Evolutionary conservation across 2,797 vertebrate species (phyloP), one percentile per base, ranked within the genome.

Genomic region (Ataeniobius toweri): DNA sequence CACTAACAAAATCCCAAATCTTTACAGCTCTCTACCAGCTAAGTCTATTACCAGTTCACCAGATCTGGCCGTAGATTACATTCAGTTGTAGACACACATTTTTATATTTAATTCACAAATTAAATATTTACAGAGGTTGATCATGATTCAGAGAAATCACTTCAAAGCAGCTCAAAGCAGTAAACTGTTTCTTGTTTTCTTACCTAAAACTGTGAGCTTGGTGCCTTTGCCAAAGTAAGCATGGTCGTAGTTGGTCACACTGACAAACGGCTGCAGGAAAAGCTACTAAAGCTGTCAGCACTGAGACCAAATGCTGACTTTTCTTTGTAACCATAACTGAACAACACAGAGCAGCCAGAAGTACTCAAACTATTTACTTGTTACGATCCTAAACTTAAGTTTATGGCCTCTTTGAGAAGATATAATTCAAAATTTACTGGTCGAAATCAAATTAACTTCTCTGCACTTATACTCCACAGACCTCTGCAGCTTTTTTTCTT

Each of bases 191-290:
- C 36, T 24, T 55, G 16, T 39, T 73, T 73, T 41, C 51, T 61
- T 48, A 76, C 74, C 63, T 28, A 53, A 44, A 28, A 68, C 74
- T 63, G 73, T 70, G 73, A 80, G 65, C 41, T 44, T 71, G 56
- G 73, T 79, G 67, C 74, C 61, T 65, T 7, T 20, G 14, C 74
- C 74, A 74, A 74, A 74, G 56, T 76, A 55, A 68, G 74, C 74
- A 18, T 48, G 74, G 3, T 76, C 22, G 2, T 53, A 76, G 74
- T 76, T 76, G 48, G 48, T 75, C 74, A 76, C 74, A 55, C 63
- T 76, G 90, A 91, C 26, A 80, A 73, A 48, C 39, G 53, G 85
- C 84, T 84, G 41, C 58, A 87, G 72, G 67, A 78, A 88, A 89
- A 91, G 79, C 85, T 81, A 53, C 61, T 71, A 9, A 5, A 16